Conservation (phyloP, 2,888 invertebrate genomes). For the Urechis unicinctus region DNA sequence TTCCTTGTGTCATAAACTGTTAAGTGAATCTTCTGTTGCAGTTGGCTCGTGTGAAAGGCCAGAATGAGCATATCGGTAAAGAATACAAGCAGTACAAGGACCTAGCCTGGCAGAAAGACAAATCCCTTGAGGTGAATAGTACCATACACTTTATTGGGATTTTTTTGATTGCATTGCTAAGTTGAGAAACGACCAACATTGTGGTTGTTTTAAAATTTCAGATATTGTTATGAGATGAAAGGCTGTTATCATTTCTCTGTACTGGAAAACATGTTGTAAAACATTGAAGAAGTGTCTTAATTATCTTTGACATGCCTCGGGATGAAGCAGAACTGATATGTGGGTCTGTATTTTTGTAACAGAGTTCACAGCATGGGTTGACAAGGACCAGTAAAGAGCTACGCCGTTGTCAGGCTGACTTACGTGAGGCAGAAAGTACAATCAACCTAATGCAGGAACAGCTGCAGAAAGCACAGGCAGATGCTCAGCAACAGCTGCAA, state of each 20-base stretch:
- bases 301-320: neutral
- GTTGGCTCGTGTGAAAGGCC: constrained; percentile 24
- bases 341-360: neutral
- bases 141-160: neutral
- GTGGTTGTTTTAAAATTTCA: too few relatives aligned
- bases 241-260: too few relatives aligned
- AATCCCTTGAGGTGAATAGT: constrained; percentile 35
- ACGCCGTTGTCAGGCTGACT: constrained; percentile 30
- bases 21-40: too few relatives aligned
- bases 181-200: too few relatives aligned
- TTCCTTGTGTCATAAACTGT: neutral
- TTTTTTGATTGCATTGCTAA: too few relatives aligned
- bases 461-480: constrained; percentile 28
- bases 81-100: constrained; percentile 38
- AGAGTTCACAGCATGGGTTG: constrained; percentile 39
- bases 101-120: constrained; percentile 41
- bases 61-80: constrained; percentile 29
- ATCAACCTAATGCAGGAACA: constrained; percentile 21
- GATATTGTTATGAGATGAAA: too few relatives aligned
- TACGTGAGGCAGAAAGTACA: constrained; percentile 30
- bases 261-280: too few relatives aligned
- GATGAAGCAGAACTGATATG: too few relatives aligned
- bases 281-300: neutral
- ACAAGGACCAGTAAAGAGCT: constrained; percentile 40
- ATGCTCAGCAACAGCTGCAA: constrained; percentile 31